Evolutionary conservation across 1,140 invertebrate genomes (phyloP), one percentile per base, ranked within the genome.

Genomic region (Pogonomyrmex barbatus): DNA sequence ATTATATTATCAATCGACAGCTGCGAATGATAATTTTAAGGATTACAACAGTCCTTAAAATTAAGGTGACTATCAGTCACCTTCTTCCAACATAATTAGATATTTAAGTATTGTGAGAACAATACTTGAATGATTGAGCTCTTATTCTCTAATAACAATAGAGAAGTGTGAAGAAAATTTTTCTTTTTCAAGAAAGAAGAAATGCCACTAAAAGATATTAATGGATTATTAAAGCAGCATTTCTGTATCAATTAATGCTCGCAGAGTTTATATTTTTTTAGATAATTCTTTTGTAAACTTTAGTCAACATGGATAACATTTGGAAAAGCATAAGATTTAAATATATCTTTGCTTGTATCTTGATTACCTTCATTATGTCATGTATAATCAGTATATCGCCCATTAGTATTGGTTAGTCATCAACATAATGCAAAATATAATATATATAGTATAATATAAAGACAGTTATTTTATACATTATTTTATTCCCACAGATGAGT

Each of bases 301-400:
- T 73, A 56, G 56, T 83, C 52, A 67, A n/a, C 14, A 89, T 89
- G 88, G 71, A 94, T 90, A 81, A 77, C 33, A 58, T 92, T 76
- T 92, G 92, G 85, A 93, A 90, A 63, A 92, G 91, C 56, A 79
- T 94, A 36, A 94, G 92, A 77, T 90, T 93, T n/a, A 95, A 94
- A 88, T 94, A 93, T 70, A 90, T 95, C 45, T 90, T 95, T 47
- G 87, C 91, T 42, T 94, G 94, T 85, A 94, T 95, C 81, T 89
- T 94, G 76, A 86, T 94, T 77, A 94, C 93, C 24, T 95, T 95
- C 81, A 63, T 94, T 5, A 87, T 93, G 67, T 93, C 94, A n/a
- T 95, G 94, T 82, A 90, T 95, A 24, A 93, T 95, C 79, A 94
- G 93, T 62, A 92, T 94, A 83, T 86, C 93, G 75, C 92, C 92